These are phyloP conservation scores for Grapholita molesta DNA, from an alignment of 1,140 invertebrate genomes.

Conservation along the genomic window DNA sequence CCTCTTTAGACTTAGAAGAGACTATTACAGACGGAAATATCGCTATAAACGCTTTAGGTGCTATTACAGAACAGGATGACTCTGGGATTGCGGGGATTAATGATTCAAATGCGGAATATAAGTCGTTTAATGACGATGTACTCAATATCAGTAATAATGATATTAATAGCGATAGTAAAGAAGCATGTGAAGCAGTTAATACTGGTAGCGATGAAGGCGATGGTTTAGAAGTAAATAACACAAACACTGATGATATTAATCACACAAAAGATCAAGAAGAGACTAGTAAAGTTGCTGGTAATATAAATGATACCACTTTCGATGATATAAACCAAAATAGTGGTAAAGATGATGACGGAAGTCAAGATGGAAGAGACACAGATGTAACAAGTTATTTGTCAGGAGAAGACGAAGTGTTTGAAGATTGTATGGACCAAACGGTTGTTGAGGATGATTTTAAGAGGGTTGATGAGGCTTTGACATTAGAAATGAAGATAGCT, in stretches of 20 bases:
- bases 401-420: slow-evolving; percentile 49
- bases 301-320: background rate
- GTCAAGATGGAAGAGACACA: background rate
- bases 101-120: slow-evolving; percentile 13
- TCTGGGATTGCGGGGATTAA: slow-evolving; percentile 24
- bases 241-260: background rate
- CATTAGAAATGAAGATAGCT: slow-evolving; percentile 65
- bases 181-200: background rate
- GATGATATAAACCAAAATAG: background rate
- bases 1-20: slow-evolving; percentile 46
- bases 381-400: background rate
- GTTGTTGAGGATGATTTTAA: slow-evolving; percentile 23
- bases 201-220: background rate
- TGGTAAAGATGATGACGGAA: background rate
- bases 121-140: slow-evolving; percentile 9
- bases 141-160: background rate
- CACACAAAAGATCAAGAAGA: background rate
- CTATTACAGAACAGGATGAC: slow-evolving; percentile 30
- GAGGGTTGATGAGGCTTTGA: slow-evolving; percentile 46
- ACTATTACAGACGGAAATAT: slow-evolving; percentile 48
- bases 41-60: slow-evolving; percentile 21
- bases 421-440: slow-evolving; percentile 51
- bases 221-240: background rate
- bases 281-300: background rate
- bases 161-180: background rate